Evolutionary conservation across 2,113 vertebrate species (phyloP).

Genomic region (Eulemur macaco): DNA sequence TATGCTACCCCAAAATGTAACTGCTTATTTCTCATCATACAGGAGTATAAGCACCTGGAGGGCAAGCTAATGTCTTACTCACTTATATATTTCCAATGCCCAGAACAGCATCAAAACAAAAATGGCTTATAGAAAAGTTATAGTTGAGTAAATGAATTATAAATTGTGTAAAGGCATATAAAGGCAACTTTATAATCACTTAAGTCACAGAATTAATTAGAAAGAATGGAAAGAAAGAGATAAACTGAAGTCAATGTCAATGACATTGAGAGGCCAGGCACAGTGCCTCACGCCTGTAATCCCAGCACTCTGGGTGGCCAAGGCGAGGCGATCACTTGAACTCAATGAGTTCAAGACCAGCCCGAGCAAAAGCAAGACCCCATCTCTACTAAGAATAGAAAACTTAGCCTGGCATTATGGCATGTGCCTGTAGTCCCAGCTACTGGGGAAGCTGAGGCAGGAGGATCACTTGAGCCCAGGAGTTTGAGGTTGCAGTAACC

Average conservation of each 20-base stretch:
- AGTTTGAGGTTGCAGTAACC: too few relatives aligned
- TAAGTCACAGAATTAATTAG: neutral
- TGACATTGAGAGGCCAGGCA: too few relatives aligned
- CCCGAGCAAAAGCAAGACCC: too few relatives aligned
- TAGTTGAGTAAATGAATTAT: neutral
- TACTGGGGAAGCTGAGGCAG: too few relatives aligned
- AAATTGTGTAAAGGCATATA: neutral
- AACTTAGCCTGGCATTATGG: too few relatives aligned
- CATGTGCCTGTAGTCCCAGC: too few relatives aligned
- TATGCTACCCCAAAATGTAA: neutral
- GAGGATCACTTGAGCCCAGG: too few relatives aligned
- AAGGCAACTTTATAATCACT: neutral
- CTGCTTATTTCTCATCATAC: neutral
- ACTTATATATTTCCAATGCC: neutral
- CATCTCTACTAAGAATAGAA: too few relatives aligned
- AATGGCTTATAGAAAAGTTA: neutral
- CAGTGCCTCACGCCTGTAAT: too few relatives aligned
- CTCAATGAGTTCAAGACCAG: too few relatives aligned
- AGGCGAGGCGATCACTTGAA: too few relatives aligned
- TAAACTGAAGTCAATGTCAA: neutral
- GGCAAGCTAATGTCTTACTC: neutral
- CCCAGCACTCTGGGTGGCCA: too few relatives aligned
- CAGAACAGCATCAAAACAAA: neutral
- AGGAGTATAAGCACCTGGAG: neutral
- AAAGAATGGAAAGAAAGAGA: neutral